Percentiles rank a stretch among this genome's conserved stretches.
Evolutionary conservation across 2,113 vertebrate genomes (phyloP).

Genomic region (Eclectus roratus): DNA sequence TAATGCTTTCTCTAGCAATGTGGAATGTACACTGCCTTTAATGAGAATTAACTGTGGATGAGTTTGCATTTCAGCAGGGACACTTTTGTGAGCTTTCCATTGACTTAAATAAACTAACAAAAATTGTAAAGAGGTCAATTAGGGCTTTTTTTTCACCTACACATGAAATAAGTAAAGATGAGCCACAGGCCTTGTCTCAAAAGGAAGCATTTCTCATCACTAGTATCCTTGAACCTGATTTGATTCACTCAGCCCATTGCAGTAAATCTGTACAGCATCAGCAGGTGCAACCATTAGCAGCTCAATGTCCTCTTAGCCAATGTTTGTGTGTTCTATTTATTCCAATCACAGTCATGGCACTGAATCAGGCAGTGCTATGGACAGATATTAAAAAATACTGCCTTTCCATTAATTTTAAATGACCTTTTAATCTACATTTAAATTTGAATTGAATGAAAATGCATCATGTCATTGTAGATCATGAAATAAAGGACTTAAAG

Average conservation of each 20-base stretch:
- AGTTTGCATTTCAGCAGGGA: neutral
- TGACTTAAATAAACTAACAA: neutral
- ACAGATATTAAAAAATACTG: constrained; percentile 74
- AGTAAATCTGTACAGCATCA: constrained; percentile 81
- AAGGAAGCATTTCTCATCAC: constrained; percentile 84
- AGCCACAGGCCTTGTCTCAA: constrained; percentile 71
- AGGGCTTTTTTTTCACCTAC: neutral
- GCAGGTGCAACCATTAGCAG: constrained; percentile 77
- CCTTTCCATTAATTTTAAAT: constrained; percentile 74
- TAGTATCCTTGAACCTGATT: constrained; percentile 83
- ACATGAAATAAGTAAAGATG: constrained; percentile 13
- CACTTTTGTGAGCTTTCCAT: neutral
- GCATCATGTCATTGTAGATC: constrained; percentile 56
- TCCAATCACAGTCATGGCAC: constrained; percentile 38
- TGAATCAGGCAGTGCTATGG: constrained; percentile 41
- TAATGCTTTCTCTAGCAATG: neutral
- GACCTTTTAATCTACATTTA: constrained; percentile 73
- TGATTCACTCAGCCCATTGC: constrained; percentile 42
- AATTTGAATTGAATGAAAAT: constrained; percentile 68
- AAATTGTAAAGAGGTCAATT: neutral
- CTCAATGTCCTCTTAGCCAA: constrained; percentile 39
- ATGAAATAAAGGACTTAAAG: constrained; percentile 2
- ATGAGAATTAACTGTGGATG: neutral
- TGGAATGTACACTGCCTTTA: neutral
- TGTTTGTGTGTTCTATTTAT: constrained; percentile 67